Conservation (phyloP, 2,113 vertebrate genomes). For the Gadus macrocephalus region DNA sequence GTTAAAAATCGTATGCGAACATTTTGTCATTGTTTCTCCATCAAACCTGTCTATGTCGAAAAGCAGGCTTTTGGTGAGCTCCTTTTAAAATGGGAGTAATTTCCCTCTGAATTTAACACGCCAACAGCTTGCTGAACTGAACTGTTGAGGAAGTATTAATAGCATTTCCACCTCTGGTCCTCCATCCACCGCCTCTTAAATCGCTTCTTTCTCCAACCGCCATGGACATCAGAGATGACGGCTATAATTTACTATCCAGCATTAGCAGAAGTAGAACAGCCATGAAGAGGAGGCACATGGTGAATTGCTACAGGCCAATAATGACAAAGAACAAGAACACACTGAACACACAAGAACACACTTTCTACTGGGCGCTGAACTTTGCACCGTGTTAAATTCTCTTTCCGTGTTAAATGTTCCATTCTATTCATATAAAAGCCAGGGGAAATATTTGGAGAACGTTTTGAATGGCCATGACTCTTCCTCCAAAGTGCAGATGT, state of each 20-base stretch:
- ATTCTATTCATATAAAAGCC: slow-evolving; percentile 34
- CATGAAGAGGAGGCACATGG: slow-evolving; percentile 56
- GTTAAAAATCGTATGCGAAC: no score
- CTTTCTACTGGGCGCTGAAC: slow-evolving; percentile 41
- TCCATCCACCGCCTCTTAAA: slow-evolving; percentile 30
- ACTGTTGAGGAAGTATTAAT: slow-evolving; percentile 1
- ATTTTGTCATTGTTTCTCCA: no score
- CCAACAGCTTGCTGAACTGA: not conserved
- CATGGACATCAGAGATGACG: slow-evolving; percentile 45
- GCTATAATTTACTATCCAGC: slow-evolving; percentile 46
- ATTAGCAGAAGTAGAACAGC: slow-evolving; percentile 63
- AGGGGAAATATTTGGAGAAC: slow-evolving; percentile 45
- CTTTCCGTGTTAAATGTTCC: slow-evolving; percentile 24
- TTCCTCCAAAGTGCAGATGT: not conserved
- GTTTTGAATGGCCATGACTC: not conserved
- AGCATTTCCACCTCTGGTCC: slow-evolving; percentile 22
- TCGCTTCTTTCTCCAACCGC: slow-evolving; percentile 43
- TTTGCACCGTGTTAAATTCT: slow-evolving; percentile 53
- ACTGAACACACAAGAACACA: slow-evolving; percentile 29
- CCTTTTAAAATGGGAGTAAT: no score
- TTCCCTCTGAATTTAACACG: not conserved
- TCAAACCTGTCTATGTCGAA: no score
- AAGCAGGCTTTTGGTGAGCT: no score
- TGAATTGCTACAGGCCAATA: slow-evolving; percentile 62
- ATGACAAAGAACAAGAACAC: slow-evolving; percentile 51